Conservation (phyloP, 2,888 invertebrate genomes). For the Labia minor region DNA sequence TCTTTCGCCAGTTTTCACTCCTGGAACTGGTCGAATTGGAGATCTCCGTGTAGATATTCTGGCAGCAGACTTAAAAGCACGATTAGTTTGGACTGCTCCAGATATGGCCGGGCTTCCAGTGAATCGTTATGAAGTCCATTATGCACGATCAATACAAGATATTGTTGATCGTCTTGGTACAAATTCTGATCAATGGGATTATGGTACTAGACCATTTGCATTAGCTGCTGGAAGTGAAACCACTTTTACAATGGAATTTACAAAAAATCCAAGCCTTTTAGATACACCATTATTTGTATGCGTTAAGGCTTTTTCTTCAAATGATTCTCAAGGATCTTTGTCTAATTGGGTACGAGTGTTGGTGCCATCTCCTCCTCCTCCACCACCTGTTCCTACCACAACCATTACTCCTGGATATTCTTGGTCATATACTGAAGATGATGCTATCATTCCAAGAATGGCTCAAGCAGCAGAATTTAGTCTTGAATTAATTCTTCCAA, state of each 20-base stretch:
- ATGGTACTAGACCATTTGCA: constrained; percentile 37
- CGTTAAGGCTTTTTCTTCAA: constrained; percentile 39
- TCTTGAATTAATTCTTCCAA: constrained; percentile 40
- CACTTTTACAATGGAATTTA: constrained; percentile 40
- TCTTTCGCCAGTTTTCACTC: constrained; percentile 33
- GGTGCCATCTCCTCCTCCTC: constrained; percentile 42
- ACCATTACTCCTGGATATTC: constrained; percentile 33
- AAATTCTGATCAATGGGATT: constrained; percentile 37
- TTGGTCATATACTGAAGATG: constrained; percentile 34
- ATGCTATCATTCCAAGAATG: constrained; percentile 36
- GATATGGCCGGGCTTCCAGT: constrained; percentile 43
- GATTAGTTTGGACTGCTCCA: constrained; percentile 49
- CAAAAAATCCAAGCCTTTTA: constrained; percentile 37
- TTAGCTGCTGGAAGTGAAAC: constrained; percentile 44
- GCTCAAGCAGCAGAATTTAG: constrained; percentile 37
- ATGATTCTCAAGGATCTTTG: constrained; percentile 34
- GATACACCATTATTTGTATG: constrained; percentile 44
- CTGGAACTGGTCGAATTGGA: constrained; percentile 42
- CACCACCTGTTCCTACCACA: constrained; percentile 36
- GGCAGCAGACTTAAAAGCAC: constrained; percentile 39
- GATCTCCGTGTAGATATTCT: constrained; percentile 43
- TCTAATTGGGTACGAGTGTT: constrained; percentile 46
- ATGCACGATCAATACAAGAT: constrained; percentile 25
- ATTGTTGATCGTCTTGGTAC: constrained; percentile 41
- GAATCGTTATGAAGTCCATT: constrained; percentile 41